Conservation (phyloP, 2,888 invertebrate genomes). For the Tenthredo amoena region DNA sequence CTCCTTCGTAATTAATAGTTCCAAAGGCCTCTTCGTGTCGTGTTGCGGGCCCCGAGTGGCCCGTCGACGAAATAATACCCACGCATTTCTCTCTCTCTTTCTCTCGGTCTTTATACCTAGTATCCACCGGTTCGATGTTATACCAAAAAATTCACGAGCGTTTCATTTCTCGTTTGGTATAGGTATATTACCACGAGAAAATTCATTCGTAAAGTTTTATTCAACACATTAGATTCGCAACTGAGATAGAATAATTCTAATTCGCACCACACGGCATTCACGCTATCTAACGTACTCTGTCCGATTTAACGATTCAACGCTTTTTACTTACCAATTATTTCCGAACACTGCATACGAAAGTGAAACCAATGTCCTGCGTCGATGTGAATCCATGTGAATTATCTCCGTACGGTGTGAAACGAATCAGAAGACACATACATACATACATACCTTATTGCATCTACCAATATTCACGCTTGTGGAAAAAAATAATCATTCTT, state of each 20-base stretch:
- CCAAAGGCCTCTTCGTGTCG: constrained; percentile 57
- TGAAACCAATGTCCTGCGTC: constrained; percentile 31
- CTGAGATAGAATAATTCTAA: constrained; percentile 2
- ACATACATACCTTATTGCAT: neutral
- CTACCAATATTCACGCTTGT: neutral
- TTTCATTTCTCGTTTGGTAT: constrained; percentile 18
- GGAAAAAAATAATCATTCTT: neutral
- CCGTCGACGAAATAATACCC: constrained; percentile 48
- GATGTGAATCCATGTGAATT: constrained; percentile 1
- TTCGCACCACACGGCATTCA: constrained; percentile 10
- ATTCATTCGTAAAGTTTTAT: constrained; percentile 19
- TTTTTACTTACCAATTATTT: constrained; percentile 34
- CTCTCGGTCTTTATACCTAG: constrained; percentile 25
- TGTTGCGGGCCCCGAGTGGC: constrained; percentile 41
- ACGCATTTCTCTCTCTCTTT: constrained; percentile 29
- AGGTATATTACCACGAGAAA: neutral
- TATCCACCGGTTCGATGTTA: neutral
- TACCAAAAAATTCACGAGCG: neutral
- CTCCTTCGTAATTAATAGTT: constrained; percentile 74
- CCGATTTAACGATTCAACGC: constrained; percentile 24
- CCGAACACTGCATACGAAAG: constrained; percentile 39
- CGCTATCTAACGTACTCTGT: constrained; percentile 23
- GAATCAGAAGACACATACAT: neutral
- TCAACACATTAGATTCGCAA: constrained; percentile 16
- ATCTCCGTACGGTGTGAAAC: neutral